These are phyloP conservation scores for Hofmannophila pseudospretella DNA, from an alignment of 2,888 invertebrate genomes.

Conservation along the genomic window DNA sequence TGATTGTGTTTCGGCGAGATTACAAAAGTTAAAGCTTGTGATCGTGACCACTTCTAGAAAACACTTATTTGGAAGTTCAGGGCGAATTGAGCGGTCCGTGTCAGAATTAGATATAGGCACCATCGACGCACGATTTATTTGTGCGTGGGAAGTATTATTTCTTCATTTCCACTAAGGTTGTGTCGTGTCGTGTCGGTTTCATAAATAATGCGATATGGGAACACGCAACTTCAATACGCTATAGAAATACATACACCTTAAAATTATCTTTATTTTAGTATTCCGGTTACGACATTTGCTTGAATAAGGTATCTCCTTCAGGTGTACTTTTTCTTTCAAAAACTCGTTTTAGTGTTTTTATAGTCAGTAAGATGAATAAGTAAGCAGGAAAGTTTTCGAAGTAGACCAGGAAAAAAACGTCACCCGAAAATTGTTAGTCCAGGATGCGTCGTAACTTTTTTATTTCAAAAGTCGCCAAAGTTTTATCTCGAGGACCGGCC, in stretches of 20 bases:
- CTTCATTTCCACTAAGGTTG: conserved; percentile 53
- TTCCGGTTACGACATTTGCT: too few species aligned
- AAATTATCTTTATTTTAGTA: too few species aligned
- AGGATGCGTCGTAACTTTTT: conserved; percentile 20
- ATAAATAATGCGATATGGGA: not conserved
- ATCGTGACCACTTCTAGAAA: conserved; percentile 72
- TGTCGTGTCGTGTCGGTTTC: conserved; percentile 20
- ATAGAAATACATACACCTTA: too few species aligned
- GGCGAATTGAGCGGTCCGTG: conserved; percentile 74
- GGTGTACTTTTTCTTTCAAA: too few species aligned
- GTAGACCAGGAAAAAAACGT: not conserved
- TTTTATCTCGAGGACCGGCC: conserved; percentile 59
- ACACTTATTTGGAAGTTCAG: conserved; percentile 65
- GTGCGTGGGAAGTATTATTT: conserved; percentile 65
- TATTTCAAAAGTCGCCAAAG: conserved; percentile 45
- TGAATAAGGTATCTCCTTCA: too few species aligned
- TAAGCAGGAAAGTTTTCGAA: too few species aligned
- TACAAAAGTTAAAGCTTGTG: conserved; percentile 41
- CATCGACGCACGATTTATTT: conserved; percentile 63
- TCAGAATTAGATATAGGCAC: conserved; percentile 61
- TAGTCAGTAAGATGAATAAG: too few species aligned
- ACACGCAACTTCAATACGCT: not conserved
- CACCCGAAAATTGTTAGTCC: conserved; percentile 2
- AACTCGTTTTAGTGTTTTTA: too few species aligned
- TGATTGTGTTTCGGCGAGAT: conserved; percentile 12